Base-by-base conservation (phyloP, 2,888 invertebrate species). In the Cheilosia urbana region DNA sequence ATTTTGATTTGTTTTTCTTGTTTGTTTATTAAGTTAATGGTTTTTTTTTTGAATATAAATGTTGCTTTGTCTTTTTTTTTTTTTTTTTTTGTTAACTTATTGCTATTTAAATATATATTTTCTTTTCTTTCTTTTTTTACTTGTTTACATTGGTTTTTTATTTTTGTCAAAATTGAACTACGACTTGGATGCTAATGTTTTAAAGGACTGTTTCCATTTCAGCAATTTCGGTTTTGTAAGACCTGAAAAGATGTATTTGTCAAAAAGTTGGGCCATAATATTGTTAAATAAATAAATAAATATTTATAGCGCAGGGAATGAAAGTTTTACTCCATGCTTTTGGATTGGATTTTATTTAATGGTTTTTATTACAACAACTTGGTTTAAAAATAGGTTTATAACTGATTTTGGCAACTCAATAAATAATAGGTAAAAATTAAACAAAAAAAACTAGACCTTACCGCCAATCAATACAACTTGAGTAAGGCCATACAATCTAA, bases 191-290 rank as follows among this genome's bases (percentile, higher is more conserved):
- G 73, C 63, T 69, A 68, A 66, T 24, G 65, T 83, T 49, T 87
- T 96, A 97, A 95, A 97, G 96, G 94, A 97, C 97, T 92, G 97
- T 97, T 94, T 97, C 97, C 96, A 97, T 97, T 94, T 97, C 97
- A 90, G 97, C 97, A 89, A 96, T 95, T 93, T 95, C 96, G 87
- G 95, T 96, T 93, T 95, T 94, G 92, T 94, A 92, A 2, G 92
- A 92, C 92, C 92, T 92, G 87, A 49, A 87, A 89, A 60, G n/a
- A 49, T 19, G 21, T 2, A 4, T 47, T 62, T 17, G 53, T 60
- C 45, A 68, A 53, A 68, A 76, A 53, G 42, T 30, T 55, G 27
- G 42, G 55, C 17, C 57, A 42, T 30, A 21, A 30, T 19, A 68
- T 30, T 53, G 13, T 53, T 53, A 34, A 34, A 34, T 11, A 3